These are phyloP conservation scores for Drosophila buzzatii DNA, from an alignment of 2,888 invertebrate species.

Conservation along the genomic window DNA sequence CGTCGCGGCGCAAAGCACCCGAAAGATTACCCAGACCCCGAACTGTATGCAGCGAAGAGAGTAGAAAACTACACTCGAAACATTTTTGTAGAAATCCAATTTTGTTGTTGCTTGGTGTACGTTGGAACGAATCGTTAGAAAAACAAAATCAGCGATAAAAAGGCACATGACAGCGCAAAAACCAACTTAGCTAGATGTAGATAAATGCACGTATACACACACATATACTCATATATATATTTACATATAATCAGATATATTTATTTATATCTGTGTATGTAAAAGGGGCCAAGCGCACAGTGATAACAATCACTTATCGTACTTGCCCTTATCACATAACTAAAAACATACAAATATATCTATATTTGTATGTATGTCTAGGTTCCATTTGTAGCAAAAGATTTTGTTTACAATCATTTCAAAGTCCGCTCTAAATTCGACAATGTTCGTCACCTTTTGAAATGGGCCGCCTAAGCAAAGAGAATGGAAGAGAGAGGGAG, in stretches of 20 bases:
- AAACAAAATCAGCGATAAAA: constrained; percentile 66
- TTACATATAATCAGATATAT: neutral
- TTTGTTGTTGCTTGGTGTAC: constrained; percentile 32
- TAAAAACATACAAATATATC: constrained; percentile 20
- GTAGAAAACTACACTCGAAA: constrained; percentile 32
- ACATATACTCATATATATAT: neutral
- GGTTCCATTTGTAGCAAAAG: constrained; percentile 20
- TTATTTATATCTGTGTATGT: neutral
- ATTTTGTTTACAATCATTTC: constrained; percentile 64
- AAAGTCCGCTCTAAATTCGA: constrained; percentile 53
- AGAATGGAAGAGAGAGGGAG: constrained; percentile 2
- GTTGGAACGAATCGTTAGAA: constrained; percentile 29
- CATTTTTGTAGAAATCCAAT: constrained; percentile 72
- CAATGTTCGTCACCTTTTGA: constrained; percentile 41
- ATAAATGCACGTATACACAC: neutral
- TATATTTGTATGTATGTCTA: constrained; percentile 26
- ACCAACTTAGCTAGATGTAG: constrained; percentile 31
- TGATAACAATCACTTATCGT: constrained; percentile 62
- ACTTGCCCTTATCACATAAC: constrained; percentile 36
- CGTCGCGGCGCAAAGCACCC: constrained; percentile 50
- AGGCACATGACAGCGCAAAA: constrained; percentile 72
- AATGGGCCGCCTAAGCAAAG: constrained; percentile 38
- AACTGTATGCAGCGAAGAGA: constrained; percentile 45
- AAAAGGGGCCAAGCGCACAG: constrained; percentile 56
- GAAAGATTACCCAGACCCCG: constrained; percentile 54